phyloP scores from a whole-genome alignment of 2,797 vertebrate genomes.

The Catharus ustulatus region DNA sequence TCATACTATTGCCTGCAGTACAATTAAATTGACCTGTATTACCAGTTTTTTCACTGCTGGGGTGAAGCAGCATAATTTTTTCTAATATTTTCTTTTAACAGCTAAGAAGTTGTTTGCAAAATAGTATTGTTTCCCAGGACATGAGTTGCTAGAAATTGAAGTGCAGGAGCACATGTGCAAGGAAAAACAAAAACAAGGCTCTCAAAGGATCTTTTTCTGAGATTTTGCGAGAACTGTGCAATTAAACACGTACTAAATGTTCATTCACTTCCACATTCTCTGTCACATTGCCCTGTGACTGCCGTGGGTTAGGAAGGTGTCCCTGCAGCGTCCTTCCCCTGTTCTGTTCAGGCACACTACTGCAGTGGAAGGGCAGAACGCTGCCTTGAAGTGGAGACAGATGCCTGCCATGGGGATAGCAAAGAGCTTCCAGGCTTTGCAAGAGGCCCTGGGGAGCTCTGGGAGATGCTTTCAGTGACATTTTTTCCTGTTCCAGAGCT shows the following conservation, averaged over 20 bases:
- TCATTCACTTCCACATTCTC: neutral
- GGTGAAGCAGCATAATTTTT: neutral
- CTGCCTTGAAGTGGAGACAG: neutral
- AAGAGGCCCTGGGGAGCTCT: neutral
- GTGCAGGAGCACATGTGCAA: neutral
- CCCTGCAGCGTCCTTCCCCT: neutral
- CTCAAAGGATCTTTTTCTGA: neutral
- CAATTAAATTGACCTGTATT: constrained; percentile 29
- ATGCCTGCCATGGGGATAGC: neutral
- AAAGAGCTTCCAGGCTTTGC: neutral
- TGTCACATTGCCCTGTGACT: neutral
- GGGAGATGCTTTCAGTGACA: neutral
- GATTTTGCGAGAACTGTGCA: neutral
- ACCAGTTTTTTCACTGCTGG: neutral
- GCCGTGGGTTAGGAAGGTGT: neutral
- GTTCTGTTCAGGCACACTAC: neutral
- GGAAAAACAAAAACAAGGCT: neutral
- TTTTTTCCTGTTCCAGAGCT: neutral
- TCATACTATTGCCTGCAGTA: neutral
- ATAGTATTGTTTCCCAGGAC: neutral
- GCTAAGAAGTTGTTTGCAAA: neutral
- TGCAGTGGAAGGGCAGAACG: neutral
- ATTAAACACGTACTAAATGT: neutral
- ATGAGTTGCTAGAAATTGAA: neutral
- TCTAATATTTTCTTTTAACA: constrained; percentile 1